Conservation (phyloP, 2,888 invertebrate species). For the Drosophila robusta region DNA sequence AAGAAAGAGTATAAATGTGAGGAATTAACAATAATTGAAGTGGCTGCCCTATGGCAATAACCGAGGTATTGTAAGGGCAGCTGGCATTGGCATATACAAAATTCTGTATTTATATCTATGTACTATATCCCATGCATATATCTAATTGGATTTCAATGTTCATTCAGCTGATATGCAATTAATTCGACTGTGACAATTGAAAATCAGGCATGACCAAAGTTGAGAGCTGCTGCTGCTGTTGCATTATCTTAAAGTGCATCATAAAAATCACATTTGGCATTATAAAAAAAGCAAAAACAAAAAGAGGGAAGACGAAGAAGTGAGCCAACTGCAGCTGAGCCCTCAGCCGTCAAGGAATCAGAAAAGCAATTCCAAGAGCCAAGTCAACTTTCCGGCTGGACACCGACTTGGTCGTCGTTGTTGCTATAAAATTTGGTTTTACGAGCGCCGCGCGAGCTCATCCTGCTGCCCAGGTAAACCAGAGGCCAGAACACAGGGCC, state of each 20-base stretch:
- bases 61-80: background rate
- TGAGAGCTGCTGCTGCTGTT: constrained; percentile 37
- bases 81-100: background rate
- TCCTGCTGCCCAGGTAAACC: constrained; percentile 65
- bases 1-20: background rate
- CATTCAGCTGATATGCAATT: constrained; percentile 42
- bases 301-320: constrained; percentile 6
- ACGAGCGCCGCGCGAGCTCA: constrained; percentile 60
- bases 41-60: background rate
- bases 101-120: no score
- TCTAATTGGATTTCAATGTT: constrained; percentile 58
- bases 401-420: constrained; percentile 38
- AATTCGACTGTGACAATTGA: constrained; percentile 69
- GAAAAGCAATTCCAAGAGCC: constrained; percentile 26
- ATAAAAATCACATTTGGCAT: constrained; percentile 77
- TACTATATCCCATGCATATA: no score
- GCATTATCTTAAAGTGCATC: constrained; percentile 74
- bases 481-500: constrained; percentile 24
- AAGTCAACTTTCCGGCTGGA: constrained; percentile 18
- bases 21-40: background rate
- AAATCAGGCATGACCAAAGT: constrained; percentile 56
- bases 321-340: constrained; percentile 53
- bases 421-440: constrained; percentile 73
- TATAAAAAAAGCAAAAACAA: constrained; percentile 49
- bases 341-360: constrained; percentile 21